These are phyloP conservation scores for Muntiacus muntjak DNA, from an alignment of 2,113 vertebrate species.

Conservation along the genomic window DNA sequence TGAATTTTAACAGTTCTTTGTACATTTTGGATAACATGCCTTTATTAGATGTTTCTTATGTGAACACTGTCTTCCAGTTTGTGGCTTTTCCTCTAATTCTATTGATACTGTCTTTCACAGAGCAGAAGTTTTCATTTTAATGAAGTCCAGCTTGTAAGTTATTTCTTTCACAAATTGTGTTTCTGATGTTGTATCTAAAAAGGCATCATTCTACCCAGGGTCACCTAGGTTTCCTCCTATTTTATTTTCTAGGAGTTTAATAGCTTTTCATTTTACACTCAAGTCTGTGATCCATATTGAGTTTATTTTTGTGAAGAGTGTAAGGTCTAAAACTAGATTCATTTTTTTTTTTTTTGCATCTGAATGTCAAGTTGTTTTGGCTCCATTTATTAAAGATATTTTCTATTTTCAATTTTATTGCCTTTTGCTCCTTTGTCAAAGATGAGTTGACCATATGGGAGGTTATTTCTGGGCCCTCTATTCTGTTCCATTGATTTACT, in stretches of 20 bases:
- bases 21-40: not conserved
- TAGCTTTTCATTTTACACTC: not conserved
- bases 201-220: not conserved
- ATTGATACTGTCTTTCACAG: not conserved
- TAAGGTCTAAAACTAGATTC: not conserved
- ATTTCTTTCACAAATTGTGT: not conserved
- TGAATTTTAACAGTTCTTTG: not conserved
- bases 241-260: not conserved
- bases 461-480: not conserved
- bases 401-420: not conserved
- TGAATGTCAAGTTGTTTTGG: not conserved
- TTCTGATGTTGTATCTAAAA: not conserved
- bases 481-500: not conserved
- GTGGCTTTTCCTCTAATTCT: not conserved
- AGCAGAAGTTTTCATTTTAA: not conserved
- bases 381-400: not conserved
- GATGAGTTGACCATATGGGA: not conserved
- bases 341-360: not conserved
- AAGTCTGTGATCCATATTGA: not conserved
- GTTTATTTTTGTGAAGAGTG: not conserved
- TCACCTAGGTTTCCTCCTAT: not conserved
- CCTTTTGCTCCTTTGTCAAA: not conserved
- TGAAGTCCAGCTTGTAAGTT: not conserved
- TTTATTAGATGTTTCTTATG: not conserved
- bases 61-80: not conserved